These are phyloP conservation scores for Notodonta ziczac DNA, from an alignment of 2,888 invertebrate species.

Conservation along the genomic window DNA sequence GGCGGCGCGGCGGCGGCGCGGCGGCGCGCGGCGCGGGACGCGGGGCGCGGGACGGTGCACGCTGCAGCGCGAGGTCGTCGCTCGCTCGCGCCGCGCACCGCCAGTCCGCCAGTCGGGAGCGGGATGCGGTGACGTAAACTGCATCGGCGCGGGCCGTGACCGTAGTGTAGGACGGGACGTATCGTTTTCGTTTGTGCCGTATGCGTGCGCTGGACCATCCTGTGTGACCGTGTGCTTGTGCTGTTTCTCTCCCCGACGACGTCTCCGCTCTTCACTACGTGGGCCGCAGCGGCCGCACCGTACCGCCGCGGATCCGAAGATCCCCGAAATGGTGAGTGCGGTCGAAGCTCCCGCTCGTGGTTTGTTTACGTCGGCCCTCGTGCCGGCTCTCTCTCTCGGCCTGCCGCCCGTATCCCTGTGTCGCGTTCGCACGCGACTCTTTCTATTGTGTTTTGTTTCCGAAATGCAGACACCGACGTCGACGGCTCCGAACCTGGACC, in stretches of 20 bases:
- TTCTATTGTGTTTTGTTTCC: conserved; percentile 84
- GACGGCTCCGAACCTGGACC: conserved; percentile 68
- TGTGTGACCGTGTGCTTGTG: conserved; percentile 71
- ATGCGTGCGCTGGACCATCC: conserved; percentile 67
- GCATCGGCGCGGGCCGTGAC: conserved; percentile 81
- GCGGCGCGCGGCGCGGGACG: conserved; percentile 59
- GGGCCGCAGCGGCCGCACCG: conserved; percentile 65
- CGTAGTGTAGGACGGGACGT: conserved; percentile 83
- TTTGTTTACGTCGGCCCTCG: conserved; percentile 82
- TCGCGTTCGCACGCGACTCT: conserved; percentile 78
- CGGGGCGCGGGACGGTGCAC: conserved; percentile 75
- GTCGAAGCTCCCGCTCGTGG: conserved; percentile 80
- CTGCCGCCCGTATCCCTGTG: conserved; percentile 79
- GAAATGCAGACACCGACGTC: conserved; percentile 78
- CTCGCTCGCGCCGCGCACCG: conserved; percentile 67
- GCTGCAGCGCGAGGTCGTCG: conserved; percentile 83
- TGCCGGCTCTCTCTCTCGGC: conserved; percentile 77
- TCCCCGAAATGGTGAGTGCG: conserved; percentile 83
- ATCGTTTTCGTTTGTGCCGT: conserved; percentile 69
- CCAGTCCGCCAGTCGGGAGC: conserved; percentile 82
- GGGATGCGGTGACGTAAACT: conserved; percentile 85
- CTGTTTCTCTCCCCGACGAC: conserved; percentile 60
- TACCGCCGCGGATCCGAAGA: conserved; percentile 60
- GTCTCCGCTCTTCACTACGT: conserved; percentile 79
- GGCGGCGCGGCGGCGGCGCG: conserved; percentile 53